These are phyloP conservation scores for Bombyx mandarina DNA, from an alignment of 1,140 invertebrate species.

Conservation along the genomic window DNA sequence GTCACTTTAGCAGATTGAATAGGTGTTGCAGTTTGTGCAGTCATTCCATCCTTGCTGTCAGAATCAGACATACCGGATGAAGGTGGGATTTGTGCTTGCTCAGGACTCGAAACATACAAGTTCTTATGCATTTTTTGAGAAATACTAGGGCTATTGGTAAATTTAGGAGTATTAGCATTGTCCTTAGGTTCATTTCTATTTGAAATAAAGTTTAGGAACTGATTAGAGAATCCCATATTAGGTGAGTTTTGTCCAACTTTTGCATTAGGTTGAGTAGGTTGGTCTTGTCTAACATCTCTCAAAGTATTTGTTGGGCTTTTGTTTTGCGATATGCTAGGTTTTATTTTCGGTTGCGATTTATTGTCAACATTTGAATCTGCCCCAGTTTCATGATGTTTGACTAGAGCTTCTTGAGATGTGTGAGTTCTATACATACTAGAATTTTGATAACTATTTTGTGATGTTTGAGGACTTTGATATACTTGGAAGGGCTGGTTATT, in stretches of 20 bases:
- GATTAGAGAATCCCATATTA: conserved; percentile 63
- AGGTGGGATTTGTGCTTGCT: conserved; percentile 66
- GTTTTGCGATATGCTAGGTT: conserved; percentile 22
- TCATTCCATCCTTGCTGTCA: conserved; percentile 62
- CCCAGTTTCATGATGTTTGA: conserved; percentile 16
- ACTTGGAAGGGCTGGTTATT: conserved; percentile 51
- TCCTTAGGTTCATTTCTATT: conserved; percentile 69
- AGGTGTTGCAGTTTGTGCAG: conserved; percentile 46
- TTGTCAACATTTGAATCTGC: conserved; percentile 34
- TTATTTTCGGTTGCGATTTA: conserved; percentile 27
- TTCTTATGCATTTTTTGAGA: conserved; percentile 71
- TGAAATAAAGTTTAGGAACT: conserved; percentile 65
- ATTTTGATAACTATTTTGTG: conserved; percentile 40
- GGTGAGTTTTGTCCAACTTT: conserved; percentile 50
- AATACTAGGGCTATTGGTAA: conserved; percentile 65
- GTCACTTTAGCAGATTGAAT: conserved; percentile 57
- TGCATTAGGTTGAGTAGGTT: conserved; percentile 51
- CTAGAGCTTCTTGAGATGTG: conserved; percentile 18
- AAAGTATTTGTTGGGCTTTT: conserved; percentile 57
- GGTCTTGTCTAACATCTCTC: conserved; percentile 61
- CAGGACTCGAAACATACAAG: conserved; percentile 68
- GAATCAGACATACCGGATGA: conserved; percentile 59
- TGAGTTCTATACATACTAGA: conserved; percentile 26
- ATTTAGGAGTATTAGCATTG: conserved; percentile 67
- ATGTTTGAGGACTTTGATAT: conserved; percentile 51